Percentiles rank a stretch among this genome's conserved stretches.
These are phyloP conservation scores for Synergus itoensis DNA, from an alignment of 2,888 invertebrate genomes.

Conservation along the genomic window DNA sequence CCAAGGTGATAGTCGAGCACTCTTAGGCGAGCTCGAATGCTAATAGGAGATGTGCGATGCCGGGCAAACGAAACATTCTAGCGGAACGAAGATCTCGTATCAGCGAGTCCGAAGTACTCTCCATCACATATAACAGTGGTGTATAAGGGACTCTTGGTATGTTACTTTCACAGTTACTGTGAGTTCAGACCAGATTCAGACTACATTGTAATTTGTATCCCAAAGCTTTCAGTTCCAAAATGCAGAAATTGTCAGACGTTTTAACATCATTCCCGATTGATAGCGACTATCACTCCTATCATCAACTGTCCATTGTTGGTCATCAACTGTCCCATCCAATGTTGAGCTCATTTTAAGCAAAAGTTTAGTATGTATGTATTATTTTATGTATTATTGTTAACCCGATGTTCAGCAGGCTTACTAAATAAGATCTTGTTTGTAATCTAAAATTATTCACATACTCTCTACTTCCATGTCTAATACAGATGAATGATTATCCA, in stretches of 20 bases:
- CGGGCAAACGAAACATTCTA: slow-evolving; percentile 70
- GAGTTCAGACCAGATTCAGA: too few species aligned
- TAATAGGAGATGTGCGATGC: slow-evolving; percentile 68
- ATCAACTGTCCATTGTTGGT: not conserved
- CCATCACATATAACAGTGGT: not conserved
- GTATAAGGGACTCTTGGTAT: not conserved
- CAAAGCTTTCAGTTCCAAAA: not conserved
- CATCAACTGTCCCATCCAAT: not conserved
- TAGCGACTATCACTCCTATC: not conserved
- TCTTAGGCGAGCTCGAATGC: slow-evolving; percentile 65
- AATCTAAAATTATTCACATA: not conserved
- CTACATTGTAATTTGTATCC: too few species aligned
- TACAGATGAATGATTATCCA: slow-evolving; percentile 2
- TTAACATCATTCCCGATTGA: not conserved
- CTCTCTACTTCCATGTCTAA: slow-evolving; percentile 5
- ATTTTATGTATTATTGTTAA: too few species aligned
- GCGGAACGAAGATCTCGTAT: slow-evolving; percentile 70
- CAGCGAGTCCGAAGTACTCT: slow-evolving; percentile 59
- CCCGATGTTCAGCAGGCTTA: too few species aligned
- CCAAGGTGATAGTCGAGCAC: slow-evolving; percentile 46
- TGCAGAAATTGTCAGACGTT: not conserved
- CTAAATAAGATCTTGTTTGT: not conserved
- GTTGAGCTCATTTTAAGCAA: too few species aligned
- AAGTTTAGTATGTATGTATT: too few species aligned
- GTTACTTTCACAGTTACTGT: not conserved